phyloP scores from a whole-genome alignment of 2,888 invertebrate species.

The Ptychoptera contaminata region DNA sequence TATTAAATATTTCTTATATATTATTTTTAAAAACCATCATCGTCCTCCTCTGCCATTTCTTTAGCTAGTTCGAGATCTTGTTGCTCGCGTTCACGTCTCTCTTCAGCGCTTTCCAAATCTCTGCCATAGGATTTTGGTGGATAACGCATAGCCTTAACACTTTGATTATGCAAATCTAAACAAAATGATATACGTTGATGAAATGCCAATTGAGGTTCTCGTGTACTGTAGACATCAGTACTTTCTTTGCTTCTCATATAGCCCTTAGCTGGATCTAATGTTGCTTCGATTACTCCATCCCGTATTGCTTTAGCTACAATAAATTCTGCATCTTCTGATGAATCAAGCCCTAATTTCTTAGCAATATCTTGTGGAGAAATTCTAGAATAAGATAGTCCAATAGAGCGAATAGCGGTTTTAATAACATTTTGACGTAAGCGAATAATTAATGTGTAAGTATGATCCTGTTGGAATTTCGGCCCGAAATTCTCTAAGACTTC shows the following conservation, averaged over 20 bases:
- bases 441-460: slow-evolving; percentile 90
- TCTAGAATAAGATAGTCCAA: slow-evolving; percentile 89
- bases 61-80: slow-evolving; percentile 98
- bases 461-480: slow-evolving; percentile 81
- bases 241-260: slow-evolving; percentile 97
- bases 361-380: slow-evolving; percentile 94
- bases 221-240: slow-evolving; percentile 89
- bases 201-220: slow-evolving; percentile 90
- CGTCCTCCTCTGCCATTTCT: slow-evolving; percentile 99
- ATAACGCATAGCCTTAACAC: slow-evolving; percentile 98
- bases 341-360: slow-evolving; percentile 81
- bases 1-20: slow-evolving; percentile 40
- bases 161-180: slow-evolving; percentile 94
- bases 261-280: slow-evolving; percentile 85
- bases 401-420: slow-evolving; percentile 92
- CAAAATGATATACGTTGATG: slow-evolving; percentile 96
- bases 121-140: slow-evolving; percentile 98
- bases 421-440: slow-evolving; percentile 97
- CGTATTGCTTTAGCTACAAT: slow-evolving; percentile 96
- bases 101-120: slow-evolving; percentile 93
- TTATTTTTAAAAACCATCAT: slow-evolving; percentile 56
- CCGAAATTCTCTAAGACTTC: slow-evolving; percentile 85
- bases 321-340: slow-evolving; percentile 95
- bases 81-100: slow-evolving; percentile 88
- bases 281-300: slow-evolving; percentile 97